Evolutionary conservation across 2,888 invertebrate species (phyloP).

Genomic region (Cephonodes hylas): DNA sequence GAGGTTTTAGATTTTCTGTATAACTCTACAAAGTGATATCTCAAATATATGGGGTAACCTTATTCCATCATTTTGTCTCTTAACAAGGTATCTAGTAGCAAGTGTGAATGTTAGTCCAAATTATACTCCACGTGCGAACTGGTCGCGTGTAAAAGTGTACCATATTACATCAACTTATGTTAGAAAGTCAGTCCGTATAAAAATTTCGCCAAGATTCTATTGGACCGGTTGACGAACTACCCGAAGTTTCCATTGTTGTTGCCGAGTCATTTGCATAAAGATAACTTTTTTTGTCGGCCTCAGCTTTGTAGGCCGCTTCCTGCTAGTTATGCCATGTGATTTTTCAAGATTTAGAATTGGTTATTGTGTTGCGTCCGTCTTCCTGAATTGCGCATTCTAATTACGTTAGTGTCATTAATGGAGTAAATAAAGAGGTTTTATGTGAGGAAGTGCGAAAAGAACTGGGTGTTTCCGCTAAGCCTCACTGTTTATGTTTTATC

Average conservation of each 20-base stretch:
- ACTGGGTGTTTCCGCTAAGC: no score
- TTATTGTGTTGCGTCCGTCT: neutral
- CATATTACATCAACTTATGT: constrained; percentile 14
- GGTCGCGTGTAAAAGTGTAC: neutral
- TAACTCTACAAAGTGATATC: neutral
- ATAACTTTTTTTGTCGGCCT: neutral
- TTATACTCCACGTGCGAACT: neutral
- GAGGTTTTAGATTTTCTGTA: no score
- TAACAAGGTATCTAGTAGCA: neutral
- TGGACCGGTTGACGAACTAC: neutral
- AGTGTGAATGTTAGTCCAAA: neutral
- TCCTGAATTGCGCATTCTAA: neutral
- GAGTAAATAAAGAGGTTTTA: no score
- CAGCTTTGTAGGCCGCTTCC: neutral
- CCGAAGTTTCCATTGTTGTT: neutral
- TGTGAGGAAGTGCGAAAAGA: no score
- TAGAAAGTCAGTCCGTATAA: constrained; percentile 11
- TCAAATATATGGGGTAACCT: neutral
- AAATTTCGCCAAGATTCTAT: constrained; percentile 3
- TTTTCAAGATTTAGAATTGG: neutral
- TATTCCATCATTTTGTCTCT: neutral
- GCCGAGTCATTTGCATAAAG: neutral
- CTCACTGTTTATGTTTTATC: no score
- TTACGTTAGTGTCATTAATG: neutral
- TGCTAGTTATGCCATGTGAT: neutral